These are phyloP conservation scores for Buteo buteo DNA, from an alignment of 2,113 vertebrate species.

Conservation along the genomic window DNA sequence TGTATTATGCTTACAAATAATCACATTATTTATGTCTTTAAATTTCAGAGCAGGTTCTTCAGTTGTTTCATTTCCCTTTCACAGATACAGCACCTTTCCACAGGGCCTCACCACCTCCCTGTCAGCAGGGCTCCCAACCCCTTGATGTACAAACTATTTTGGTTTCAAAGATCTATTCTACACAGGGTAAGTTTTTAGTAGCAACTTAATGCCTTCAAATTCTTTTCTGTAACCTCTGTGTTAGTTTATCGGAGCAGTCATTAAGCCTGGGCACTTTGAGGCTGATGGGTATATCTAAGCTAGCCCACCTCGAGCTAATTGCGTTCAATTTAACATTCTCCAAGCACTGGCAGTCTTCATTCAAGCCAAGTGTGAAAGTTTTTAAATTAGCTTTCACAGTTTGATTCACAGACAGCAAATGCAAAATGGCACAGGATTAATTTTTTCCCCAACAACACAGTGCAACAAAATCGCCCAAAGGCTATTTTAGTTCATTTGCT, in stretches of 20 bases:
- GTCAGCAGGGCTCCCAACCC: background rate
- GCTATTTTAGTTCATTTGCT: conserved; percentile 72
- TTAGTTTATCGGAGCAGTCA: conserved; percentile 49
- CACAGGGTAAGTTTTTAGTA: background rate
- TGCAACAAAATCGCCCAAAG: conserved; percentile 71
- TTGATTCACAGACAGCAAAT: conserved; percentile 79
- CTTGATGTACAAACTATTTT: background rate
- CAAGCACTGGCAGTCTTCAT: conserved; percentile 72
- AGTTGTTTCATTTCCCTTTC: background rate
- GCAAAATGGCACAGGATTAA: conserved; percentile 73
- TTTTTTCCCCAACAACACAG: conserved; percentile 51
- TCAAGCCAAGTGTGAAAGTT: conserved; percentile 80
- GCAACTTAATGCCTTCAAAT: background rate
- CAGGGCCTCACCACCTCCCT: background rate
- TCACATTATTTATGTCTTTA: background rate
- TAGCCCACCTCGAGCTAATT: conserved; percentile 62
- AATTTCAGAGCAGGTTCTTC: background rate
- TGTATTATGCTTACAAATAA: background rate
- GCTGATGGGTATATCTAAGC: conserved; percentile 63
- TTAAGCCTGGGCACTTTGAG: conserved; percentile 15
- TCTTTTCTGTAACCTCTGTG: conserved; percentile 23
- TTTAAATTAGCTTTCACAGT: conserved; percentile 81
- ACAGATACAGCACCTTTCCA: background rate
- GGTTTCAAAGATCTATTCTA: background rate
- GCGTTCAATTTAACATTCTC: conserved; percentile 71